A percentile compares a stretch with the other conserved stretches of the same genome.
phyloP scores from a whole-genome alignment of 2,113 vertebrate genomes.

The Grus americana region DNA sequence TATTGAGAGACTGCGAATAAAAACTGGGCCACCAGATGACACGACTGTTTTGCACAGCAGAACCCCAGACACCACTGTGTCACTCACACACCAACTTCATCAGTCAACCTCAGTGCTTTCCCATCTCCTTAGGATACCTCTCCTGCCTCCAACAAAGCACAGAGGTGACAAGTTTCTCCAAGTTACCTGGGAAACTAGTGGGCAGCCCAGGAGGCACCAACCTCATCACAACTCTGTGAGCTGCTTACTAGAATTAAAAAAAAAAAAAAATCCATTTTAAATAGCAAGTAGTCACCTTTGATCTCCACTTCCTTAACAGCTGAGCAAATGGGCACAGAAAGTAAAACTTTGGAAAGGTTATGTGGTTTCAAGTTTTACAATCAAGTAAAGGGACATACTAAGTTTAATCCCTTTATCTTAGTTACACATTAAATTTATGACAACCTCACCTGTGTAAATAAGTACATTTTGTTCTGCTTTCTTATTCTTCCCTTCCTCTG shows the following conservation, averaged over 20 bases:
- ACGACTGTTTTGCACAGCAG: background rate
- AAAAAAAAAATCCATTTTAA: background rate
- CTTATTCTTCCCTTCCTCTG: background rate
- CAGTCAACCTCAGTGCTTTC: background rate
- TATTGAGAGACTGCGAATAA: background rate
- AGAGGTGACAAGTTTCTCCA: background rate
- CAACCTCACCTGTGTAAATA: background rate
- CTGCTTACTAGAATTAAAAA: background rate
- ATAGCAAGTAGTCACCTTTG: background rate
- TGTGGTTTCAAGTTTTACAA: background rate
- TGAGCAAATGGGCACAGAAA: background rate
- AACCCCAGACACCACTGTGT: background rate
- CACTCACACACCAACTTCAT: background rate
- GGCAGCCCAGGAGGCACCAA: background rate
- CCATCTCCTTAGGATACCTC: background rate
- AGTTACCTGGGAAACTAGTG: background rate
- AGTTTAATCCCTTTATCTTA: constrained; percentile 13
- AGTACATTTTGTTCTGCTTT: background rate
- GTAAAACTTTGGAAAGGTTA: background rate
- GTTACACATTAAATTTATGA: background rate
- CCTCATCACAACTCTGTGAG: background rate
- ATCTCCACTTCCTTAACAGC: background rate
- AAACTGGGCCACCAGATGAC: background rate
- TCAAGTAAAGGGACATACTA: background rate
- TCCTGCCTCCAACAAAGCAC: background rate